phyloP scores from a whole-genome alignment of 2,888 invertebrate species.

The Phengaris arion region DNA sequence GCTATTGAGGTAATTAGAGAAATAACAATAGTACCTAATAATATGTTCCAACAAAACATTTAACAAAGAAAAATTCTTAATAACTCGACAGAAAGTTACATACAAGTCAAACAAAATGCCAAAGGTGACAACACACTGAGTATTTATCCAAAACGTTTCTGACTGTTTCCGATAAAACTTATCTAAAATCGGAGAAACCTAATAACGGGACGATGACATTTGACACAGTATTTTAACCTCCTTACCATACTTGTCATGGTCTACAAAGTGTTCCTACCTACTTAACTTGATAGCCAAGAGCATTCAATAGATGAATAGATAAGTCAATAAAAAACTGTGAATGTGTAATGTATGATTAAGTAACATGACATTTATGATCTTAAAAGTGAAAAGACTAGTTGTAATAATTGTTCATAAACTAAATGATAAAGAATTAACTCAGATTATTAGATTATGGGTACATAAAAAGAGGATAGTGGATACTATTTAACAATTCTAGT shows the following conservation, averaged over 20 bases:
- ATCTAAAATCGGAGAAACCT: neutral
- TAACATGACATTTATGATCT: no score
- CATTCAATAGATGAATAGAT: no score
- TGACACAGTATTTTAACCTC: neutral
- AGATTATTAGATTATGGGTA: no score
- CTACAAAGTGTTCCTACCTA: neutral
- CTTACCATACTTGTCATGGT: neutral
- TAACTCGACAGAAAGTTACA: neutral
- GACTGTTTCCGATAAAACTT: neutral
- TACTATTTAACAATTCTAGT: neutral
- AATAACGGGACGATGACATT: neutral
- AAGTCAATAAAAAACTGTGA: no score
- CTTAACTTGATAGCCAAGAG: no score
- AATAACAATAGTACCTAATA: no score
- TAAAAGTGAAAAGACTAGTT: neutral
- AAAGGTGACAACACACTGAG: neutral
- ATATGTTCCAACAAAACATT: neutral
- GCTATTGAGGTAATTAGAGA: no score
- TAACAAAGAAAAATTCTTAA: neutral
- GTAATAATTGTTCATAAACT: no score
- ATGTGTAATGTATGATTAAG: no score
- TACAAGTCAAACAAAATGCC: neutral
- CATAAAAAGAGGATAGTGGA: neutral
- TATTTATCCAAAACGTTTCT: neutral
- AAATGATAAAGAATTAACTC: no score